phyloP scores from a whole-genome alignment of 2,797 vertebrate species.

The Taeniopygia guttata region DNA sequence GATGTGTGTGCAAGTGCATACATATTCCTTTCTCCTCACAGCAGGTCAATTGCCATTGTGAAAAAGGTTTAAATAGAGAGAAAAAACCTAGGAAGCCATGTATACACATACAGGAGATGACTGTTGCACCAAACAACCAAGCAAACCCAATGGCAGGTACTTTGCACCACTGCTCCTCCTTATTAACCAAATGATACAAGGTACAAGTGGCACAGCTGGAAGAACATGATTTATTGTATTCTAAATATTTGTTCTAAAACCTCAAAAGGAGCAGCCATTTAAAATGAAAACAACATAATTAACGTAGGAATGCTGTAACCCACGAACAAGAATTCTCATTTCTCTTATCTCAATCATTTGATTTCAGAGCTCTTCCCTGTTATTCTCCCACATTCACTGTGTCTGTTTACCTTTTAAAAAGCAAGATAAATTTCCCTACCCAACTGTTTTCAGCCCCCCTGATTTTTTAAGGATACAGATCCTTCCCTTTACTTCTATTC shows the following conservation, averaged over 20 bases:
- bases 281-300: neutral
- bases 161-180: neutral
- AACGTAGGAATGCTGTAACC: neutral
- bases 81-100: neutral
- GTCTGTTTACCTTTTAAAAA: neutral
- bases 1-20: rapidly evolving
- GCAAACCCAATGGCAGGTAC: neutral
- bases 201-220: neutral
- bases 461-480: neutral
- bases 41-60: neutral
- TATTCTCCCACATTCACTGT: neutral
- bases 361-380: neutral
- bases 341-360: neutral
- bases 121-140: neutral
- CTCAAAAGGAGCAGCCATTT: neutral
- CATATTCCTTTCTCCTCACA: neutral
- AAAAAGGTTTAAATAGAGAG: neutral
- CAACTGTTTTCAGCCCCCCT: neutral
- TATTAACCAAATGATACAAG: neutral
- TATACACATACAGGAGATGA: neutral
- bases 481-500: neutral
- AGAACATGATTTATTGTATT: neutral
- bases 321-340: neutral
- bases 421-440: neutral
- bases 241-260: neutral